Evolutionary conservation across 2,888 invertebrate species (phyloP).

Genomic region (Mimas tiliae): DNA sequence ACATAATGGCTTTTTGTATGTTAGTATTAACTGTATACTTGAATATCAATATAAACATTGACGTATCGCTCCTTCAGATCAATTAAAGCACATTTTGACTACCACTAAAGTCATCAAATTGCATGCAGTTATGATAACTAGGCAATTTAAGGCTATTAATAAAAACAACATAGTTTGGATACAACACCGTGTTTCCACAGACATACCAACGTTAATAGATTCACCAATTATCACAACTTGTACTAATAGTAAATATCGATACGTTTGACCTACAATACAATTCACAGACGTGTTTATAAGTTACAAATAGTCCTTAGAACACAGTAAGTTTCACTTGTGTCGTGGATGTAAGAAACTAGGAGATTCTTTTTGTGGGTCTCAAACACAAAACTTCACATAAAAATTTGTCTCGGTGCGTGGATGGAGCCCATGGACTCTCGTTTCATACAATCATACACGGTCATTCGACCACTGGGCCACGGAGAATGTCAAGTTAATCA

Average conservation of each 20-base stretch:
- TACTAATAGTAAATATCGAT: background rate
- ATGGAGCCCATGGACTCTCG: no score
- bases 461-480: no score
- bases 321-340: no score
- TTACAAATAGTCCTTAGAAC: no score
- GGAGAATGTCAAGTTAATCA: background rate
- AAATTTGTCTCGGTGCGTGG: no score
- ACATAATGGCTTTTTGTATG: slow-evolving; percentile 3
- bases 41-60: background rate
- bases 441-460: no score
- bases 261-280: background rate
- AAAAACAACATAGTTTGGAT: background rate
- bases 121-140: background rate
- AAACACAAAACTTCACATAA: no score
- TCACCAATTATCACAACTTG: slow-evolving; percentile 11
- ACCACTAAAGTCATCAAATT: background rate
- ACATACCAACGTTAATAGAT: slow-evolving; percentile 7
- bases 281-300: background rate
- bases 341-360: no score
- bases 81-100: background rate
- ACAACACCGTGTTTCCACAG: background rate
- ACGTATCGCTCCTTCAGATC: background rate
- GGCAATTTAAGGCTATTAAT: background rate
- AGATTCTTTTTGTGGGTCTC: no score
- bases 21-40: background rate